Percentiles rank a stretch among this genome's conserved stretches.
Evolutionary conservation across 2,797 vertebrate genomes (phyloP).

Genomic region (Taenioides sp.): DNA sequence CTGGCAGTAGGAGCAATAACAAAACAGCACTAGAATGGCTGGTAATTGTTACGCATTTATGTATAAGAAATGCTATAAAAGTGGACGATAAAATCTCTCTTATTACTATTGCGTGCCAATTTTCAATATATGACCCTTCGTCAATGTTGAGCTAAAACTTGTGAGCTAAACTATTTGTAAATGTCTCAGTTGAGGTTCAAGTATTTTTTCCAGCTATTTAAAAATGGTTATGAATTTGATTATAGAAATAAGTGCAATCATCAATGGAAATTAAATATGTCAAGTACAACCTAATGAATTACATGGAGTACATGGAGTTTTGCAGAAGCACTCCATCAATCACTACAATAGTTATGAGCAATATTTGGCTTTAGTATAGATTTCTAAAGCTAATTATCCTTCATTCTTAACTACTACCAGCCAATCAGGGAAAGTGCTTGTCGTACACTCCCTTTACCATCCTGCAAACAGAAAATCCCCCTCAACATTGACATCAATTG

Average conservation of each 20-base stretch:
- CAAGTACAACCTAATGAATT: not conserved
- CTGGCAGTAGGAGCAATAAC: not conserved
- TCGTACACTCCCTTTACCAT: not conserved
- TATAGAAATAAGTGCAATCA: too few species aligned
- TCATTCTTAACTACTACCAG: not conserved
- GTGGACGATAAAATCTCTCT: not conserved
- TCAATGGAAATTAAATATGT: too few species aligned
- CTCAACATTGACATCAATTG: not conserved
- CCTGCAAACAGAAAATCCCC: conserved; percentile 1
- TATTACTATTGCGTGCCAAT: not conserved
- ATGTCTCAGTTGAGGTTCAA: too few species aligned
- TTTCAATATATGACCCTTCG: not conserved
- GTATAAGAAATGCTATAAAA: not conserved
- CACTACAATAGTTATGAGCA: not conserved
- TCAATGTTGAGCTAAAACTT: too few species aligned
- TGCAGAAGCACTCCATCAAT: not conserved
- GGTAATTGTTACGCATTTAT: not conserved
- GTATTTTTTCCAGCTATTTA: too few species aligned
- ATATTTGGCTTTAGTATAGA: not conserved
- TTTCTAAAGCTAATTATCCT: not conserved
- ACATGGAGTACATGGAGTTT: not conserved
- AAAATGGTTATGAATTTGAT: too few species aligned
- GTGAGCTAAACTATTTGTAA: too few species aligned
- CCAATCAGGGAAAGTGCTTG: not conserved
- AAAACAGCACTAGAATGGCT: not conserved